Evolutionary conservation across 2,888 invertebrate genomes (phyloP), one percentile per base, ranked within the genome.

Genomic region (Ochropleura leucogaster): DNA sequence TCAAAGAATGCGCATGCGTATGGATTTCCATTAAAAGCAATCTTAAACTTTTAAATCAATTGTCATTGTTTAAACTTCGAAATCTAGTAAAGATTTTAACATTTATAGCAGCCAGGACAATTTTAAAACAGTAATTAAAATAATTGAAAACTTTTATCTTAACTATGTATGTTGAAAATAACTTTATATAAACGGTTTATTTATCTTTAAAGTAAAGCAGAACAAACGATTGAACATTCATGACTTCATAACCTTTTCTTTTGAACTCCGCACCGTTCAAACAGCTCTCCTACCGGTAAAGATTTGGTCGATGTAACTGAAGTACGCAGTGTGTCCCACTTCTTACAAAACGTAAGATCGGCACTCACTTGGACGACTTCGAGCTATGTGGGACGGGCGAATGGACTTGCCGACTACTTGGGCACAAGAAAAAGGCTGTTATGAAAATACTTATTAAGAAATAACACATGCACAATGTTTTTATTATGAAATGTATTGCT

Each of bases 331-430:
- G 84, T 89, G 90, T 89, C 84, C 89, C 82, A 88, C 69, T 87
- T 88, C 74, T 87, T 88, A 81, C 85, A 82, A 86, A 79, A 88
- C 80, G 77, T 78, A 82, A 89, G 90, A 88, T 88, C 87, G 87
- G 85, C 89, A 81, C 85, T 87, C 85, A 86, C 87, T 90, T 80
- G 87, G 87, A 87, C 87, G 88, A 89, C 85, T 89, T 89, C 83
- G 69, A 87, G 85, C 73, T 91, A 91, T 90, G 86, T 91, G 84
- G 92, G 88, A 84, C 90, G 89, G 82, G 85, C 88, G 86, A 87
- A 85, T 82, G 87, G 83, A 86, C 85, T 85, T 79, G 78, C 77
- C 77, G 82, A 81, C 78, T 80, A 77, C 78, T 80, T 74, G 59
- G 74, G 85, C 77, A 55, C 84, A 83, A 78, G 82, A 78, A 62